Base-by-base conservation (phyloP, 2,888 invertebrate species). In the Operophtera brumata region DNA sequence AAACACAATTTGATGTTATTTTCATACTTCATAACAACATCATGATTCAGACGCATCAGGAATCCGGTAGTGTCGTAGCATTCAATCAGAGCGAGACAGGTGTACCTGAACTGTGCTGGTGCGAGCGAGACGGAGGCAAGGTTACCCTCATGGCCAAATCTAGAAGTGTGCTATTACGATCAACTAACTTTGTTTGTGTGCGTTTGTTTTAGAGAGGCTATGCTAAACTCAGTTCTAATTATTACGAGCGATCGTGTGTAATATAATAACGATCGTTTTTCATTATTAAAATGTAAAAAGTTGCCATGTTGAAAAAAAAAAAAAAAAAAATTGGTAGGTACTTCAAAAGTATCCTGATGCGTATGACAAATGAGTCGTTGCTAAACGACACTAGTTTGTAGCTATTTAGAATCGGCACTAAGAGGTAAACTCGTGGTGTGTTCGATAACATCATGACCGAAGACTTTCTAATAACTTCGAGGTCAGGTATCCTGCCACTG, bases 11-110 rank as follows among this genome's bases (percentile, higher is more conserved):
- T 34, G 10, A n/a, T n/a, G 3, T 11, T n/a, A 11, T 10, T 34
- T 11, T n/a, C 6, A 11, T n/a, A n/a, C 13, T 53, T 37, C 6
- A 41, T 20, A 52, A 36, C 44, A 37, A 48, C 39, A 48, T 32
- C 36, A 47, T 52, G 47, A 52, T 47, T 52, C 57, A 57, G 45
- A 25, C 41, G 32, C 40, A 48, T 45, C 47, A 37, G 84, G 86
- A 87, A 87, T 86, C 85, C 87, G 87, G 87, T 79, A 86, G 88
- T 84, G 77, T 73, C 66, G 68, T 63, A 58, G 66, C 72, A 68
- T 69, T 64, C 67, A 62, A 62, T 65, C 57, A 67, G 76, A 86
- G 61, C 66, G 78, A 70, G 85, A 86, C 61, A 59, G 62, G 63
- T 51, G 66, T 40, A 69, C 39, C 7, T 30, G 46, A 56, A 14